Evolutionary conservation across 2,113 vertebrate genomes (phyloP).

Genomic region (Rhombomys opimus): DNA sequence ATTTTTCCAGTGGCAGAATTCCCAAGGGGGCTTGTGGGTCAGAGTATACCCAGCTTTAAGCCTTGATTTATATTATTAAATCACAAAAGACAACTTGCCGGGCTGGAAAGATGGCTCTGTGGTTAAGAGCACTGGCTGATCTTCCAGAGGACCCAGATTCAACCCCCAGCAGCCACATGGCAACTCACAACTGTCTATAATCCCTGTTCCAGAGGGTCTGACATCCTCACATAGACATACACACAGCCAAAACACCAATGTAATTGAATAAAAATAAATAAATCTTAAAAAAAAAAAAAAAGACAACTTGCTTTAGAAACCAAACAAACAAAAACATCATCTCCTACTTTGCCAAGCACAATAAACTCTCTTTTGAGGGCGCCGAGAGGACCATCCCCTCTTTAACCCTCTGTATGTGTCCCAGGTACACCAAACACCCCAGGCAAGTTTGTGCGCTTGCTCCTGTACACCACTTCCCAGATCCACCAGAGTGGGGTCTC

Average conservation of each 20-base stretch:
- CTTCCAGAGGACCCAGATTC: too few species aligned
- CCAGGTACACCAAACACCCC: neutral
- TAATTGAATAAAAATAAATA: too few species aligned
- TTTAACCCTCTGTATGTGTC: neutral
- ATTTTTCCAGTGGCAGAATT: constrained; percentile 55
- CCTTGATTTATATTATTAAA: constrained; percentile 62
- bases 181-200: too few species aligned
- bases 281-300: constrained; percentile 47
- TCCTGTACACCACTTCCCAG: neutral
- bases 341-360: neutral
- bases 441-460: neutral
- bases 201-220: too few species aligned
- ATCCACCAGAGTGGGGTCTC: neutral
- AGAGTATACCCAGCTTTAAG: constrained; percentile 49
- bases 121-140: too few species aligned
- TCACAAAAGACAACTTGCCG: constrained; percentile 66
- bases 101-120: too few species aligned
- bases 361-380: neutral
- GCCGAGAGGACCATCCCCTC: neutral
- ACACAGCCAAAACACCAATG: too few species aligned
- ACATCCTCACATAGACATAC: too few species aligned
- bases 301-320: constrained; percentile 72
- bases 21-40: constrained; percentile 47
- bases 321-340: constrained; percentile 58
- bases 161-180: too few species aligned